These are phyloP conservation scores for Emydoidea blandingii DNA, from an alignment of 2,797 vertebrate genomes.

Conservation along the genomic window DNA sequence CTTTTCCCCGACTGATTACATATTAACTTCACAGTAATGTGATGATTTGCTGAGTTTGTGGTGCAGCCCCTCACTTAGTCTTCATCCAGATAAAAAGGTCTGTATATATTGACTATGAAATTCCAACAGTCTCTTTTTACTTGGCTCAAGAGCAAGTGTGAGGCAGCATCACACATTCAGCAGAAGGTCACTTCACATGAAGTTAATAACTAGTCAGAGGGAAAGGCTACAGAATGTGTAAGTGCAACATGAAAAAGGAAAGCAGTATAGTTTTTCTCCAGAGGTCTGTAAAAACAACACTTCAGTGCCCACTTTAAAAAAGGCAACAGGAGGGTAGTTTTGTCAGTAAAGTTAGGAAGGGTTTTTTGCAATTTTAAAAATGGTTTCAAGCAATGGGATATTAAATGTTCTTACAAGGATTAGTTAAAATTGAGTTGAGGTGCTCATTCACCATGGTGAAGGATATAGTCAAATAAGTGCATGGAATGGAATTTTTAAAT, in stretches of 20 bases:
- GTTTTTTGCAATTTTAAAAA: neutral
- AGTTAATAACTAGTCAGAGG: conserved; percentile 49
- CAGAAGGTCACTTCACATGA: neutral
- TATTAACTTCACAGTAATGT: neutral
- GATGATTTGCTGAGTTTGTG: neutral
- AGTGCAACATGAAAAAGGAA: neutral
- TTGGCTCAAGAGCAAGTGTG: neutral
- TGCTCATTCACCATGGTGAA: neutral
- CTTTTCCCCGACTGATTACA: neutral
- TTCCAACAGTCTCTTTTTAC: neutral
- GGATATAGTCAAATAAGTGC: neutral
- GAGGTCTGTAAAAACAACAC: neutral
- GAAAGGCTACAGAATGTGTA: neutral
- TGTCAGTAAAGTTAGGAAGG: neutral
- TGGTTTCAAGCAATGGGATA: neutral
- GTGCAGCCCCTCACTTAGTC: neutral
- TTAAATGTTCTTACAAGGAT: neutral
- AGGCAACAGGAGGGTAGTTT: neutral
- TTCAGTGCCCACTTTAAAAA: fast-evolving
- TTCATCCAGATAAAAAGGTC: neutral
- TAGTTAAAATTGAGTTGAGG: neutral
- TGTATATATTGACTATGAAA: neutral
- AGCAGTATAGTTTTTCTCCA: neutral
- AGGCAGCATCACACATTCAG: neutral
- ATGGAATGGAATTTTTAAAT: neutral